Base-by-base conservation (phyloP, 2,888 invertebrate species). In the Noctua janthina region DNA sequence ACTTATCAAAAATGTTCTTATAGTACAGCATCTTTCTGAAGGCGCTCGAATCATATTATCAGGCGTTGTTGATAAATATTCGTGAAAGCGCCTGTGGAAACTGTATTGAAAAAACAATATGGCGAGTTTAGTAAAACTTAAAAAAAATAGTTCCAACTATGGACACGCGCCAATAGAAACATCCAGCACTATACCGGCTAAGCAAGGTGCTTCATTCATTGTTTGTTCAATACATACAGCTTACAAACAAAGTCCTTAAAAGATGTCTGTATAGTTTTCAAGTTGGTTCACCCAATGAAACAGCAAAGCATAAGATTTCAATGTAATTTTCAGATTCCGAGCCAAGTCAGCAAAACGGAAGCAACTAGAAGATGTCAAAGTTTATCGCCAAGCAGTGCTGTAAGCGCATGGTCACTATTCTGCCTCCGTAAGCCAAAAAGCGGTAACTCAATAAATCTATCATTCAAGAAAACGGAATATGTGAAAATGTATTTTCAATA, bases 321-420 rank as follows among this genome's bases (percentile, higher is more conserved):
- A 51, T 62, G 20, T 62, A 20, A 35, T 54, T 82, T 82, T 72
- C 62, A 78, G 84, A 17, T 56, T n/a, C 81, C 94, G 93, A 91
- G 88, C 76, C 88, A 91, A 11, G 77, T 62, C 10, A 56, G 74
- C 17, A 93, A 90, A 80, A 93, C 90, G 71, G 49, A 76, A 69
- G 11, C 67, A n/a, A 90, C 89, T 75, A 91, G 94, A 90, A 93
- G 95, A 93, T 94, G 93, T 84, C 93, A 94, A 82, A 95, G 95
- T 86, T 90, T 95, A 78, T 94, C 95, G 7, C 94, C 95, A 17
- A 76, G 89, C 91, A 59, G 84, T 62, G 54, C 74, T 71, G 94
- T 95, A 86, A 93, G 94, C 89, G 46, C 49, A 62, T 75, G 11
- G 76, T n/a, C 75, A 51, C 17, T 20, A 39, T 20, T 66, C 20